phyloP scores from a whole-genome alignment of 2,888 invertebrate genomes.

The Lasioglossum leucozonium region DNA sequence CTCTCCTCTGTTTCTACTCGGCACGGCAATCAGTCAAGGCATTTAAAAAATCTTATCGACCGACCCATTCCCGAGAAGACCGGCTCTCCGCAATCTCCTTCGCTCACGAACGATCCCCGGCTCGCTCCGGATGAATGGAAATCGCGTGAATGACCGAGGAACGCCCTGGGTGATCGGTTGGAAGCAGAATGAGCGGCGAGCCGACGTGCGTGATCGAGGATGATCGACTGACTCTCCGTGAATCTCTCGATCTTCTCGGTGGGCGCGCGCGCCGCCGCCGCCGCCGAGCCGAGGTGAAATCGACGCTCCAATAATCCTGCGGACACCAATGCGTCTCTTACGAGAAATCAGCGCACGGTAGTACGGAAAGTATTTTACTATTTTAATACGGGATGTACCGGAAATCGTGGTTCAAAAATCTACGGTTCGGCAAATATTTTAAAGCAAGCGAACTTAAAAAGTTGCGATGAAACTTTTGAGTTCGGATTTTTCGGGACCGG shows the following conservation, averaged over 20 bases:
- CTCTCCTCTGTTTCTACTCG: constrained; percentile 2
- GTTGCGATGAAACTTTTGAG: background rate
- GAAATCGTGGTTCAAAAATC: background rate
- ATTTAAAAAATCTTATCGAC: constrained; percentile 19
- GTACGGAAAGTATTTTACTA: too few species aligned
- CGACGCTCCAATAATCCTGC: constrained; percentile 34
- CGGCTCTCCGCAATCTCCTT: constrained; percentile 1
- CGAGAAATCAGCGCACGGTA: too few species aligned
- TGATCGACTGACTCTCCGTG: constrained; percentile 62
- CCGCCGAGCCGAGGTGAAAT: constrained; percentile 53
- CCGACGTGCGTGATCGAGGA: constrained; percentile 67
- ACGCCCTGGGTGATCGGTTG: constrained; percentile 55
- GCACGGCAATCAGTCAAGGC: constrained; percentile 1
- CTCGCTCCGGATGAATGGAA: constrained; percentile 68
- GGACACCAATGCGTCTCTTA: background rate
- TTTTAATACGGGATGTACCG: too few species aligned
- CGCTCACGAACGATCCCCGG: constrained; percentile 18
- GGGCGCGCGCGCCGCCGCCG: constrained; percentile 12
- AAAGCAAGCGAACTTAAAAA: background rate
- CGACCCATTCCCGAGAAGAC: constrained; percentile 6
- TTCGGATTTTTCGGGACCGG: background rate
- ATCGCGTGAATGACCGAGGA: constrained; percentile 76
- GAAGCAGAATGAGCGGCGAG: constrained; percentile 62
- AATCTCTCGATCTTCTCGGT: constrained; percentile 51
- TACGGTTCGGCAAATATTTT: background rate